phyloP scores from a whole-genome alignment of 1,140 invertebrate species.

The Dendrolimus punctatus region DNA sequence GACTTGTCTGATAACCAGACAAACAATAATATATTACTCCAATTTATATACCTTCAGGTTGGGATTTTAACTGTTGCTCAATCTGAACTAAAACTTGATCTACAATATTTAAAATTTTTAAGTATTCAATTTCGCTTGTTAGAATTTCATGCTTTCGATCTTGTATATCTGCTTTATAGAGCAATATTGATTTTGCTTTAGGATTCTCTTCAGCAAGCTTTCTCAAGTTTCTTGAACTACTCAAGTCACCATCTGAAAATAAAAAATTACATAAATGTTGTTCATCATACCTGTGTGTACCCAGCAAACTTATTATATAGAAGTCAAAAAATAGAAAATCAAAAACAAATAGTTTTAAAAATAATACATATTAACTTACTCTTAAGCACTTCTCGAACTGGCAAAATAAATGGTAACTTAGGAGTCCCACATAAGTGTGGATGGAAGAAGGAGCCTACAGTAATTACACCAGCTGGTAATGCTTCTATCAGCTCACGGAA shows the following conservation, averaged over 20 bases:
- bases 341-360: constrained; percentile 1
- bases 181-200: constrained; percentile 68
- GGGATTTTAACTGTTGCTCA: constrained; percentile 75
- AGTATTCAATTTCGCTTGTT: constrained; percentile 74
- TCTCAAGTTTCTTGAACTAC: constrained; percentile 71
- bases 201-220: constrained; percentile 73
- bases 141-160: constrained; percentile 73
- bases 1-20: too few relatives aligned
- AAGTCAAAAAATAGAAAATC: constrained; percentile 2
- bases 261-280: constrained; percentile 2
- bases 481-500: constrained; percentile 76
- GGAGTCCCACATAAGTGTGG: constrained; percentile 75
- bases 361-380: constrained; percentile 55
- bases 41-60: constrained; percentile 64
- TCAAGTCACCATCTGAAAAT: constrained; percentile 68
- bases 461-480: constrained; percentile 76
- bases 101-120: constrained; percentile 74
- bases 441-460: constrained; percentile 80
- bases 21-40: constrained; percentile 3
- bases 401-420: constrained; percentile 77
- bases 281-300: too few relatives aligned
- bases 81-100: constrained; percentile 74
- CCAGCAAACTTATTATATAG: constrained; percentile 2
- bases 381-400: constrained; percentile 74
- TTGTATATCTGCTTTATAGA: constrained; percentile 76